Evolutionary conservation across 1,140 invertebrate species (phyloP), one percentile per base, ranked within the genome.

Genomic region (Psilanteris sp.): DNA sequence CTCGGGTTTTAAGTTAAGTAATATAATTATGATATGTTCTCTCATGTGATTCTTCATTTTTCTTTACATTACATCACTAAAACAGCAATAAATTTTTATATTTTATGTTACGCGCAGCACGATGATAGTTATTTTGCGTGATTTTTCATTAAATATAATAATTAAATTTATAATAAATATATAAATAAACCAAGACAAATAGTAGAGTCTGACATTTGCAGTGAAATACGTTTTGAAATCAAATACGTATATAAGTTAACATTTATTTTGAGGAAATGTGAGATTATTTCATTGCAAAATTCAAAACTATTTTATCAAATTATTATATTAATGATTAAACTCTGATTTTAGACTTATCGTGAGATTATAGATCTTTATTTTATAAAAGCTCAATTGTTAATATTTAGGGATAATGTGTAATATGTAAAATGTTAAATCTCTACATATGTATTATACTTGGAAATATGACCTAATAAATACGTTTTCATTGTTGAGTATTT

Each of bases 341-440:
- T n/a, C 37, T 54, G 24, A 22, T 34, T 72, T 77, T 67, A 71
- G 61, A 62, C 22, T 67, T 46, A 48, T 50, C 14, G 68, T 66
- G 55, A 76, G 16, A 59, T 46, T 62, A 22, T 77, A 67, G 78
- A 70, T 52, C 11, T 66, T 57, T 70, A 68, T 79, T 67, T 64
- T 72, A 72, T 39, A 32, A 77, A 78, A 64, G 77, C 72, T 81
- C 79, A 81, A 80, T 80, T 81, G 70, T 79, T 79, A 76, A 81
- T 74, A 77, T 64, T 46, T 76, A 79, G 64, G 55, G 67, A 77
- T 70, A 68, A 70, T 71, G 76, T 79, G 66, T 74, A 80, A 77
- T 83, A 79, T 79, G 66, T 68, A 61, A 71, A 72, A 77, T 79
- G 75, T 80, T 80, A 74, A 79, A 71, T 78, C 32, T 79, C 73